Conservation (phyloP, 2,888 invertebrate species). For the Lampropteryx suffumata region DNA sequence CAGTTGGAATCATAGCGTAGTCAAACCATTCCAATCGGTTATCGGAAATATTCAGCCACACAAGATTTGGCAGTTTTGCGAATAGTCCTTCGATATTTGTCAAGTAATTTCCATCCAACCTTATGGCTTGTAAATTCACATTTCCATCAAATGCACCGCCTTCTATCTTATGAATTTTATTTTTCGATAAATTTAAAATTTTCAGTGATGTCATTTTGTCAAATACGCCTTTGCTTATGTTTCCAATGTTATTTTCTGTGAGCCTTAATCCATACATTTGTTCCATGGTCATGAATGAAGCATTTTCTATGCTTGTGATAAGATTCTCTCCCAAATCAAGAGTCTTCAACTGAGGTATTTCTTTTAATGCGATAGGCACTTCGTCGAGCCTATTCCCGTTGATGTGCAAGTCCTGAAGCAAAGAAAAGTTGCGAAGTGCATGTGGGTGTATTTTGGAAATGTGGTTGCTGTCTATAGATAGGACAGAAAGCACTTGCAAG, state of each 20-base stretch:
- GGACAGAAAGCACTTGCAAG: constrained; percentile 87
- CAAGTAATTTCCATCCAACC: constrained; percentile 91
- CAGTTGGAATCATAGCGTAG: constrained; percentile 92
- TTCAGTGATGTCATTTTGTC: constrained; percentile 90
- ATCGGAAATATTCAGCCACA: constrained; percentile 94
- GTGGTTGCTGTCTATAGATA: constrained; percentile 91
- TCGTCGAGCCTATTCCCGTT: constrained; percentile 90
- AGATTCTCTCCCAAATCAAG: constrained; percentile 94
- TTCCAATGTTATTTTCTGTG: constrained; percentile 92
- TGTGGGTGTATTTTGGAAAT: constrained; percentile 89
- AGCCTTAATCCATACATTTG: constrained; percentile 91
- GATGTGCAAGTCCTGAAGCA: constrained; percentile 91
- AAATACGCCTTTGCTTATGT: constrained; percentile 90
- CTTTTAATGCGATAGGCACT: constrained; percentile 88
- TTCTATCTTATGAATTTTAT: constrained; percentile 91
- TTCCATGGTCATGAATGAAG: constrained; percentile 90
- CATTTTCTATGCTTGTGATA: constrained; percentile 89
- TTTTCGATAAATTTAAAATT: constrained; percentile 92
- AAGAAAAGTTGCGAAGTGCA: constrained; percentile 90
- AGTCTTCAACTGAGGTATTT: constrained; percentile 89
- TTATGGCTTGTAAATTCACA: constrained; percentile 89
- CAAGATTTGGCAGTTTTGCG: constrained; percentile 90
- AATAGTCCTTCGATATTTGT: constrained; percentile 91
- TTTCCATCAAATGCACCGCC: constrained; percentile 90
- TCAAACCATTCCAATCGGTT: constrained; percentile 93